Conservation (phyloP, 2,888 invertebrate genomes). For the Epistrophe eligans region DNA sequence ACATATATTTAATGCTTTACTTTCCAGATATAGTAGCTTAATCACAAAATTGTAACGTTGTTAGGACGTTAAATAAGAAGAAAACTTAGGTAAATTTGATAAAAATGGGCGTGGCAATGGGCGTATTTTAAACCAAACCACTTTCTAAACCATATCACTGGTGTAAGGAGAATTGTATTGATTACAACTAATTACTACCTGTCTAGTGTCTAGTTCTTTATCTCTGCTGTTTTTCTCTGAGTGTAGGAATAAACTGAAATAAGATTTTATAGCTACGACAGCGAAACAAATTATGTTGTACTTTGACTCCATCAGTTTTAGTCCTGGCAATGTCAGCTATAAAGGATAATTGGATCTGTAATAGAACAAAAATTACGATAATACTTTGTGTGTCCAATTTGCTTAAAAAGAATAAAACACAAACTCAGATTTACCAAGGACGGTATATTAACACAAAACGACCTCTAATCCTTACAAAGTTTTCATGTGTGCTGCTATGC, state of each 20-base stretch:
- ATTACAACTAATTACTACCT: no score
- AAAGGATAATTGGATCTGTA: constrained; percentile 71
- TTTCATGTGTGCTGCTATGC: constrained; percentile 62
- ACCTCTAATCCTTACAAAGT: constrained; percentile 70
- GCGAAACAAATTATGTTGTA: constrained; percentile 43
- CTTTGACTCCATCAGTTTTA: constrained; percentile 21
- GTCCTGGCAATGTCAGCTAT: constrained; percentile 54
- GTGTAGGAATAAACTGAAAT: neutral
- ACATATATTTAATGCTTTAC: no score
- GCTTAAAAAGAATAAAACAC: constrained; percentile 66
- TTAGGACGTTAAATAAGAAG: no score
- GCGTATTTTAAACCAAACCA: no score
- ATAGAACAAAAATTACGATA: constrained; percentile 63
- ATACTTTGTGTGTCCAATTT: constrained; percentile 70
- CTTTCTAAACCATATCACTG: no score
- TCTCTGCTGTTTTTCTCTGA: neutral
- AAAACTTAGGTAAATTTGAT: no score
- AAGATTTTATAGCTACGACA: constrained; percentile 27
- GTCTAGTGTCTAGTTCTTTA: no score
- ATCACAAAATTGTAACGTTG: no score
- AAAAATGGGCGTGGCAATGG: no score
- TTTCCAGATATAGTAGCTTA: no score
- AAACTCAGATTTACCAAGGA: constrained; percentile 34
- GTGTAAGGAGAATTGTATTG: no score
- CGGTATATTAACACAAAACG: constrained; percentile 55